phyloP scores from a whole-genome alignment of 2,888 invertebrate genomes.

The Drosophila neonasuta region DNA sequence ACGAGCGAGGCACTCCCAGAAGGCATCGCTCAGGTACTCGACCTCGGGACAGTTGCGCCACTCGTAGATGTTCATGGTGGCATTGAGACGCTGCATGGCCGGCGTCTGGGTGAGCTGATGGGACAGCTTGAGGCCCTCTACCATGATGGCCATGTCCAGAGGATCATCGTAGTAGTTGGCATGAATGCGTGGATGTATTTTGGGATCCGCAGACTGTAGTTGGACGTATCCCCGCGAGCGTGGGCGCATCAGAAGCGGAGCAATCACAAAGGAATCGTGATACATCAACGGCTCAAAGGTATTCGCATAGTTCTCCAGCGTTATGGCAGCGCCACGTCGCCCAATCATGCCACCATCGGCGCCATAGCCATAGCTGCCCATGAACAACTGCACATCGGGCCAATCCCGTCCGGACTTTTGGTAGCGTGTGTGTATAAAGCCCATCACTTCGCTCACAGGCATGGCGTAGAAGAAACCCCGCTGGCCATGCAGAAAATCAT shows the following conservation, averaged over 20 bases:
- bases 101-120: constrained; percentile 85
- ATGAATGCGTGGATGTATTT: constrained; percentile 90
- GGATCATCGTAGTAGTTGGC: constrained; percentile 92
- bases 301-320: constrained; percentile 86
- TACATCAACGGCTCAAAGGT: constrained; percentile 88
- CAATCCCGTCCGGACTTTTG: constrained; percentile 86
- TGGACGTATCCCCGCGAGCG: constrained; percentile 87
- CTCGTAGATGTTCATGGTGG: constrained; percentile 85
- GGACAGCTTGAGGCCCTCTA: constrained; percentile 90
- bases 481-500: constrained; percentile 85
- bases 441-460: constrained; percentile 91
- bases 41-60: constrained; percentile 87
- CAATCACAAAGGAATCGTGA: constrained; percentile 86
- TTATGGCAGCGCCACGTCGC: constrained; percentile 86
- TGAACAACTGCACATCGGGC: constrained; percentile 91
- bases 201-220: constrained; percentile 87
- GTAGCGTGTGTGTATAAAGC: constrained; percentile 89
- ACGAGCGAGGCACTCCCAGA: constrained; percentile 89
- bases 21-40: constrained; percentile 87
- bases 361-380: constrained; percentile 89
- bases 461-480: constrained; percentile 88
- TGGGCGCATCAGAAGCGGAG: constrained; percentile 89
- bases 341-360: constrained; percentile 90
- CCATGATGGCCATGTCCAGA: constrained; percentile 87
- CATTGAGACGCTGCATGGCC: constrained; percentile 85